Conservation (phyloP, 2,113 vertebrate genomes). For the Struthidea cinerea region DNA sequence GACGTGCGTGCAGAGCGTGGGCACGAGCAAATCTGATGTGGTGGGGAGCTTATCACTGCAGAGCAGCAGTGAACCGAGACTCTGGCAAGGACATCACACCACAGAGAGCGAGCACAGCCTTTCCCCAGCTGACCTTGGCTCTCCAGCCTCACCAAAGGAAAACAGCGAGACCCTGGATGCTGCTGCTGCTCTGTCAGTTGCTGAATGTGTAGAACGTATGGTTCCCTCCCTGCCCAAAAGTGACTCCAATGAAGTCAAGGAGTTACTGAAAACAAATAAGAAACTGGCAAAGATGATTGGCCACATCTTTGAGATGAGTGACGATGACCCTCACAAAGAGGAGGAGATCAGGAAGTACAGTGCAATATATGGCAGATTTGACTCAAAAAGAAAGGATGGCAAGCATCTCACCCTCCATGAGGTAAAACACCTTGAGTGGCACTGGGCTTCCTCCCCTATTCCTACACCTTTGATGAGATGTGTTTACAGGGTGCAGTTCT, state of each 20-base stretch:
- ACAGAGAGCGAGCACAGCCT: slow-evolving; percentile 89
- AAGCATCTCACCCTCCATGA: slow-evolving; percentile 96
- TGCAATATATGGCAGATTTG: slow-evolving; percentile 97
- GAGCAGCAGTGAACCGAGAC: slow-evolving; percentile 77
- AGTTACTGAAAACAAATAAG: slow-evolving; percentile 92
- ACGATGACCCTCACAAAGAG: slow-evolving; percentile 88
- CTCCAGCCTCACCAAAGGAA: slow-evolving; percentile 91
- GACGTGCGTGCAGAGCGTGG: slow-evolving; percentile 78
- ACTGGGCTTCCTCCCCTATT: neutral
- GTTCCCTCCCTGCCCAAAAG: slow-evolving; percentile 81
- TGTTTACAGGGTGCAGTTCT: neutral
- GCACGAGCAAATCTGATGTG: slow-evolving; percentile 71
- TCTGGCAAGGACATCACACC: slow-evolving; percentile 86
- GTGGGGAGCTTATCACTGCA: slow-evolving; percentile 78
- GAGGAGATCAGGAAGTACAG: slow-evolving; percentile 98
- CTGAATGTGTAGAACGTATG: slow-evolving; percentile 94
- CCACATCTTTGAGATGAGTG: slow-evolving; percentile 94
- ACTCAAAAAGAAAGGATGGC: slow-evolving; percentile 96
- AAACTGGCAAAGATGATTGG: slow-evolving; percentile 97
- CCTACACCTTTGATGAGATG: neutral
- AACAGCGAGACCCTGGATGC: slow-evolving; percentile 87
- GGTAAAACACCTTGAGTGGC: slow-evolving; percentile 67
- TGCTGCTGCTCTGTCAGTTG: slow-evolving; percentile 86
- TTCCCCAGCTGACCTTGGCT: slow-evolving; percentile 87
- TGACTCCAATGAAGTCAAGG: slow-evolving; percentile 82